Conservation (phyloP, 2,797 vertebrate genomes). For the Pristis pectinata region DNA sequence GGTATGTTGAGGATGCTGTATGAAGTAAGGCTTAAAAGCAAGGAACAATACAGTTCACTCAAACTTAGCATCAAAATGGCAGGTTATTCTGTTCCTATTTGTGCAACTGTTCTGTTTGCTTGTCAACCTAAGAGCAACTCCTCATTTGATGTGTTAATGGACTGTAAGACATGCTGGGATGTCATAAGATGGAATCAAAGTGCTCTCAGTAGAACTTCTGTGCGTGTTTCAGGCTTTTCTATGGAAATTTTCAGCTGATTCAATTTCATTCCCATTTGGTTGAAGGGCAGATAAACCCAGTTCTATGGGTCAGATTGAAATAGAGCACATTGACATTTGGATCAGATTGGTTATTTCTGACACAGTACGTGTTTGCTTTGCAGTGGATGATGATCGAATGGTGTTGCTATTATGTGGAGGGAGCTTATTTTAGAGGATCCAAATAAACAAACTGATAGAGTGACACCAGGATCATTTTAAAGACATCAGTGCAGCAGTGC, state of each 20-base stretch:
- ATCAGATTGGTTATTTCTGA: not conserved
- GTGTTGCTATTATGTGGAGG: constrained; percentile 11
- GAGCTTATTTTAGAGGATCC: not conserved
- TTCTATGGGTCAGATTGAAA: not conserved
- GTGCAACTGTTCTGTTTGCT: not conserved
- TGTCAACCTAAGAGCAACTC: not conserved
- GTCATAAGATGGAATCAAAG: not conserved
- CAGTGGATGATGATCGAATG: not conserved
- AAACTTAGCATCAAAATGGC: not conserved
- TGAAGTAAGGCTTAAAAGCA: too few species aligned
- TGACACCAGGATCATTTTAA: not conserved
- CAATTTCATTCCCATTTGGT: not conserved
- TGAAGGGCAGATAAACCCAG: not conserved
- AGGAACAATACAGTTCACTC: not conserved
- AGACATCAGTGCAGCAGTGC: not conserved
- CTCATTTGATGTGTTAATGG: not conserved
- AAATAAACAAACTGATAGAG: not conserved
- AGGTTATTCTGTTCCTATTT: not conserved
- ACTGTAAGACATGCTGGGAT: not conserved
- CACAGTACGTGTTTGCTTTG: not conserved
- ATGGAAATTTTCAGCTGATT: not conserved
- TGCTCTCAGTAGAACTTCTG: not conserved
- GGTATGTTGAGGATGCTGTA: too few species aligned
- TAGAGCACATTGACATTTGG: not conserved
- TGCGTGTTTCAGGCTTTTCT: not conserved